Base-by-base conservation (phyloP, 2,113 vertebrate species). In the Alethe diademata region DNA sequence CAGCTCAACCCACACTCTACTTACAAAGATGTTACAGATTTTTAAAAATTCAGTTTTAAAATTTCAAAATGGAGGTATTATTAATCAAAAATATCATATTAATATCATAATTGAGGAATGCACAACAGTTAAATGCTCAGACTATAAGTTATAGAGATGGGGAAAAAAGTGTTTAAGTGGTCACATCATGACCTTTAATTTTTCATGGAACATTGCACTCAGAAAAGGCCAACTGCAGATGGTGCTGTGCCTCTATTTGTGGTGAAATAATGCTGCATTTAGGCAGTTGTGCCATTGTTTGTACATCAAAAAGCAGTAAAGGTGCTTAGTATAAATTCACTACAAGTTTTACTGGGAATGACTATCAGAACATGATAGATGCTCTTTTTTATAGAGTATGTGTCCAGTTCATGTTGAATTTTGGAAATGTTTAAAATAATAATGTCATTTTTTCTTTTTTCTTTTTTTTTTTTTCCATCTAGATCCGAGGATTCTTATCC, bases 401-500 rank as follows among this genome's bases (percentile, higher is more conserved):
- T 29, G 5, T 72, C 23, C 8, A 23, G 47, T 43, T 38, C 13
- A 4, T 18, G 19, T 24, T 8, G 19, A 19, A 36, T 86, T 95
- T 94, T 74, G 31, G 19, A 86, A 64, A 6, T 57, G 9, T 8
- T 84, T 19, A 20, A 93, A 69, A 82, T 18, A 29, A 6, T 25
- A 31, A 43, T 80, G 24, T 74, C 6, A 8, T n/a, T 64, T 88
- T 18, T 82, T 78, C 11, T 86, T 86, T 35, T 36, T 35, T 35
- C 35, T 35, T 35, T 35, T 35, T 35, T n/a, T 66, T 87, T 12
- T 84, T 79, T 51, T 51, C 29, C 64, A 14, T 84, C 88, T 95
- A 99, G 99, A 99, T 99, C 78, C 99, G 99, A 92, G 99, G 99
- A 40, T 99, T 99, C 97, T 98, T 99, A 56, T 99, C 99, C 51